Base-by-base conservation (phyloP, 2,113 vertebrate genomes). In the Phycodurus eques region DNA sequence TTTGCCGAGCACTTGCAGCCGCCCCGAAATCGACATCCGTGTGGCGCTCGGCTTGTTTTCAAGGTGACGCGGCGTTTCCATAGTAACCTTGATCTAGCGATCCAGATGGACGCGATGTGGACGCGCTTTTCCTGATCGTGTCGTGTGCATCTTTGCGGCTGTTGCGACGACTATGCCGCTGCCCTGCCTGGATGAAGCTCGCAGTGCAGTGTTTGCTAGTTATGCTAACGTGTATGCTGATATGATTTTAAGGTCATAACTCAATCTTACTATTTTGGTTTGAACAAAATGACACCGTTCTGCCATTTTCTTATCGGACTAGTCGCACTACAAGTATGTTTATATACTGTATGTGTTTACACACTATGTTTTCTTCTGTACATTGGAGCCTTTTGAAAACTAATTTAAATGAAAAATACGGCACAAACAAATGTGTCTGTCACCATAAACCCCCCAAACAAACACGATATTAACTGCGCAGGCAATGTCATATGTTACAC, bases 11-110 rank as follows among this genome's bases (percentile, higher is more conserved):
- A 10, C 20, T 17, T 39, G 61, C 5, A 7, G 7, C 6, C 8
- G 8, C 14, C 20, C n/a, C n/a, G 10, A 8, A n/a, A n/a, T 10
- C n/a, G 20, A 56, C 8, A 5, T 39, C 1, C 57, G 4, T 10
- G 3, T 51, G 5, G 64, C 9, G 27, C 68, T 64, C 79, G 44
- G 46, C 54, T 67, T 43, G 47, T 75, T 75, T 68, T 73, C 20
- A 22, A 15, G 10, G 22, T 43, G n/a, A 14, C 64, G 53, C 73
- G 85, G 83, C 75, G 90, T 94, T 92, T 88, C 91, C 90, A 92
- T 93, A 87, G 92, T 88, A 92, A 93, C 91, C 75, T 80, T 80
- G 78, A 39, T 39, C 35, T 39, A 39, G 75, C 67, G 80, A 71
- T 39, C 70, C 61, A 70, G 72, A 64, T 83, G 80, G 71, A 68